Base-by-base conservation (phyloP, 2,113 vertebrate species). In the Podiceps cristatus region DNA sequence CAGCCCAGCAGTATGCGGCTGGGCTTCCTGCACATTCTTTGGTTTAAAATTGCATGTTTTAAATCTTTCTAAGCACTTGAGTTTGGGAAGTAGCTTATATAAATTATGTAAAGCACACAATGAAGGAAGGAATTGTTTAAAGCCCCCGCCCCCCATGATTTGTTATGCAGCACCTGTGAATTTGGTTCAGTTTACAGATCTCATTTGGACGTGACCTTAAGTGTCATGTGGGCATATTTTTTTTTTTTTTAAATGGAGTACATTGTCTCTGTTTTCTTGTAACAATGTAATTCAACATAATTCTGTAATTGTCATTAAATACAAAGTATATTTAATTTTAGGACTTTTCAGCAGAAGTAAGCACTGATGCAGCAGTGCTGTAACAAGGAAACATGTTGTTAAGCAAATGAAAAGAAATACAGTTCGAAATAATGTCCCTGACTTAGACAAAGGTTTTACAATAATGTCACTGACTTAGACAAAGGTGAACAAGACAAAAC, bases 161-260 rank as follows among this genome's bases (percentile, higher is more conserved):
- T 91, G 73, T 64, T 82, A 31, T 2, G 0, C 7, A 9, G 76
- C 0, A 5, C 18, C 71, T 27, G 25, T 62, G 71, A 28, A 59
- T 93, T 89, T 69, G 45, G 66, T 27, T 47, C 79, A 47, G 60
- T 80, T 95, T 94, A 58, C n/a, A 50, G 62, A 27, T 83, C 52
- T 35, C 18, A 7, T 59, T 74, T 82, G 62, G 64, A 74, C 0
- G 0, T 86, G 85, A 86, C 86, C 86, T 95, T 94, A 95, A 86
- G 27, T 68, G 44, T 75, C 28, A 40, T 14, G 33, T 6, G 6
- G 31, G 33, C 40, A 68, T 50, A 75, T 79, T 95, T 95, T 90
- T 49, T 67, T 79, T 95, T 95, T 90, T 49, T 95, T 67, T 87
- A 47, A 73, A 87, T 76, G 59, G 80, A 85, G 45, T 64, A 44